Conservation (phyloP, 1,140 invertebrate genomes). For the Mesaphorura yosii region DNA sequence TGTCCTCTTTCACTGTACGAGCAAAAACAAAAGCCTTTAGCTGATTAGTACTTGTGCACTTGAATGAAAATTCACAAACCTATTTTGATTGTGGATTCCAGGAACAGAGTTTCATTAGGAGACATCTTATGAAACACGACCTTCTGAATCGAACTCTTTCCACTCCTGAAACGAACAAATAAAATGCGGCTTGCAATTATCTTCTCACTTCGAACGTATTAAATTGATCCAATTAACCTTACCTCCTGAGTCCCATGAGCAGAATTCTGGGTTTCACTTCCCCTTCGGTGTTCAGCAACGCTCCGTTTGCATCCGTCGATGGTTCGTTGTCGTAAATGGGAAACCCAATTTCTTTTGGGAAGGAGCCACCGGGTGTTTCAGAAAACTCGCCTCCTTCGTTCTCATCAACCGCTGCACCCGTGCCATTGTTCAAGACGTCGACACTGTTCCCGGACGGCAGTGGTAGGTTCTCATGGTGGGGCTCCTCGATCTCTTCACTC, state of each 20-base stretch:
- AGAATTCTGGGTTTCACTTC: conserved; percentile 84
- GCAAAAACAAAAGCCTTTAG: conserved; percentile 15
- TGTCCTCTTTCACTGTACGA: conserved; percentile 31
- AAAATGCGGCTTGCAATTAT: background rate
- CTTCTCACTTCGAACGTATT: background rate
- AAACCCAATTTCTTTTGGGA: conserved; percentile 76
- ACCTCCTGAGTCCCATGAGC: conserved; percentile 89
- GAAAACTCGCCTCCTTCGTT: too few species aligned
- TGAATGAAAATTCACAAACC: conserved; percentile 44
- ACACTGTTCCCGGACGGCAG: too few species aligned
- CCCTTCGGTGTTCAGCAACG: conserved; percentile 45
- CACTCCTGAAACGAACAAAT: conserved; percentile 56
- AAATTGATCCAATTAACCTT: conserved; percentile 2
- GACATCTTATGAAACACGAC: conserved; percentile 99
- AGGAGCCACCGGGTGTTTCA: conserved; percentile 2
- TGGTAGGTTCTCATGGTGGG: too few species aligned
- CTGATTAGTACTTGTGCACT: conserved; percentile 56
- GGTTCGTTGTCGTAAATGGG: conserved; percentile 51
- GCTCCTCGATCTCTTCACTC: too few species aligned
- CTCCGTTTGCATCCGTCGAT: conserved; percentile 49
- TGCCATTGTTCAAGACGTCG: too few species aligned
- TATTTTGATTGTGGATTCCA: conserved; percentile 97
- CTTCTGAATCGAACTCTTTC: conserved; percentile 99
- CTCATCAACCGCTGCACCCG: too few species aligned
- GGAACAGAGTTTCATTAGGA: conserved; percentile 97